Conservation (phyloP, 2,888 invertebrate genomes). For the Chrysolina americana region DNA sequence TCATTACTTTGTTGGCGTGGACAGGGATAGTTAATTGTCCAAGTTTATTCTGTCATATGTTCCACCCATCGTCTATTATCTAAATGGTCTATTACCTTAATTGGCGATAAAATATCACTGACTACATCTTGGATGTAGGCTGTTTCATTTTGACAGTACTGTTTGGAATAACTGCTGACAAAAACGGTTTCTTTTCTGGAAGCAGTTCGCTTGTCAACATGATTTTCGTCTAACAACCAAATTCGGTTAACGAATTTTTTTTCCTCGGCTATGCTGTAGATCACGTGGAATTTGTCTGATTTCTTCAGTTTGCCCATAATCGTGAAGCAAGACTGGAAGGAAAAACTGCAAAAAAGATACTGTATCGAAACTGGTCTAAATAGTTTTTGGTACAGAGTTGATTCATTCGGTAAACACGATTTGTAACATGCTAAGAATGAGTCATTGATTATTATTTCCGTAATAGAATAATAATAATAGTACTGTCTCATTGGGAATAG, state of each 20-base stretch:
- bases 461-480: too few species aligned
- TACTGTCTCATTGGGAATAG: too few species aligned
- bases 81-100: slow-evolving; percentile 67
- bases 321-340: slow-evolving; percentile 73
- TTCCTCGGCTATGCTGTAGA: slow-evolving; percentile 57
- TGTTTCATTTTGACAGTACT: slow-evolving; percentile 79
- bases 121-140: slow-evolving; percentile 92
- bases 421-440: too few species aligned
- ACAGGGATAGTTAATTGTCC: too few species aligned
- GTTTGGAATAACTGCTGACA: slow-evolving; percentile 63
- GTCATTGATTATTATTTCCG: too few species aligned
- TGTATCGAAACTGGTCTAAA: too few species aligned
- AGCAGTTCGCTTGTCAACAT: slow-evolving; percentile 67
- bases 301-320: slow-evolving; percentile 67
- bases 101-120: slow-evolving; percentile 89
- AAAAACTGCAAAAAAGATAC: slow-evolving; percentile 26
- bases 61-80: too few species aligned
- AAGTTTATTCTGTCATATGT: too few species aligned
- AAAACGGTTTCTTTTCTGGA: slow-evolving; percentile 59
- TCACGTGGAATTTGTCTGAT: slow-evolving; percentile 53
- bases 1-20: too few species aligned
- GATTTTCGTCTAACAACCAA: slow-evolving; percentile 76
- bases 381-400: too few species aligned
- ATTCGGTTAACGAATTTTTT: slow-evolving; percentile 79
- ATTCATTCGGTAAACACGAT: too few species aligned